phyloP scores from a whole-genome alignment of 2,888 invertebrate species.

The Caenorhabditis sinica region DNA sequence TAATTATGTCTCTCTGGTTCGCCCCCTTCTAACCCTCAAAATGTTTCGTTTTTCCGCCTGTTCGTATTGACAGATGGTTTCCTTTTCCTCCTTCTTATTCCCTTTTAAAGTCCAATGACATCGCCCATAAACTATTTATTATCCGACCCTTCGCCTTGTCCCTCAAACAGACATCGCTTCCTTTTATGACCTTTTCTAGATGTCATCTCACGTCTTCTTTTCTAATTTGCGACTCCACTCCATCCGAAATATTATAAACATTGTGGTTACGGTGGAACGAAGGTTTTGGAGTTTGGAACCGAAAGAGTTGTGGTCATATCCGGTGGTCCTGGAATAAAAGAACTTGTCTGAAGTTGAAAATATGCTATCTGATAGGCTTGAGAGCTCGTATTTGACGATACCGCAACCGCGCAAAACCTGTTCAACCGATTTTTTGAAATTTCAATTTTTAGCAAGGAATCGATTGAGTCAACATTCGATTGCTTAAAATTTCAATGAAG shows the following conservation, averaged over 20 bases:
- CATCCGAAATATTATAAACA: background rate
- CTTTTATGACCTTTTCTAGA: conserved; percentile 33
- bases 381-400: too few relatives aligned
- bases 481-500: too few relatives aligned
- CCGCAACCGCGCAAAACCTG: too few relatives aligned
- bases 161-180: conserved; percentile 1
- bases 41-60: conserved; percentile 44
- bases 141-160: conserved; percentile 12
- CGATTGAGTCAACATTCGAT: too few relatives aligned
- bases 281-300: background rate
- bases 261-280: background rate
- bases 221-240: background rate
- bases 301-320: background rate
- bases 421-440: too few relatives aligned
- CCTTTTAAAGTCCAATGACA: conserved; percentile 43
- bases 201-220: conserved; percentile 26
- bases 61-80: conserved; percentile 61
- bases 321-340: too few relatives aligned
- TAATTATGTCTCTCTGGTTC: conserved; percentile 43
- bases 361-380: too few relatives aligned
- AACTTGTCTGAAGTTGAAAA: too few relatives aligned
- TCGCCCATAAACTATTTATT: conserved; percentile 61
- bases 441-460: too few relatives aligned
- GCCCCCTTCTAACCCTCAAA: conserved; percentile 3
- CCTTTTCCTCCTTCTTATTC: conserved; percentile 1